Evolutionary conservation across 2,113 vertebrate species (phyloP).

Genomic region (Corythornis madagascariensis): DNA sequence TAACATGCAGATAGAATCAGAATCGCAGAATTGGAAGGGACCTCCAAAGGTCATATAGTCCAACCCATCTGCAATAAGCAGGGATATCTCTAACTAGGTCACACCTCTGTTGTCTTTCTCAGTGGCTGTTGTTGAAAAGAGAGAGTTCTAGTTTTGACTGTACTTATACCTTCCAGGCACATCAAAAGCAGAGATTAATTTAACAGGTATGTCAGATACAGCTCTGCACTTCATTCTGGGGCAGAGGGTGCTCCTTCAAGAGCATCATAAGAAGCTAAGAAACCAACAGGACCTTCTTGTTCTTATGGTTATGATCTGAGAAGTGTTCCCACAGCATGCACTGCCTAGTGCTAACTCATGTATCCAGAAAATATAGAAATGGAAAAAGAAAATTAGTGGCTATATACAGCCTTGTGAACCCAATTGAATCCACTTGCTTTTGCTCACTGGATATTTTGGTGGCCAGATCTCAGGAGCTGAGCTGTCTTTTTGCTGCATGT

Average conservation of each 20-base stretch:
- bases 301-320: not conserved
- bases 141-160: not conserved
- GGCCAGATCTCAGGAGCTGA: not conserved
- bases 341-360: not conserved
- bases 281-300: not conserved
- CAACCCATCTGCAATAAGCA: too few species aligned
- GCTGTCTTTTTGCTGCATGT: not conserved
- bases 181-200: not conserved
- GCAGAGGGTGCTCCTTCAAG: not conserved
- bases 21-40: too few species aligned
- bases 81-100: too few species aligned
- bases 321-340: not conserved
- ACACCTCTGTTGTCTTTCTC: not conserved
- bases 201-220: not conserved
- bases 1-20: not conserved
- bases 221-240: rapidly evolving
- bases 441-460: not conserved
- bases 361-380: not conserved
- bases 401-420: not conserved
- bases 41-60: too few species aligned
- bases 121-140: not conserved
- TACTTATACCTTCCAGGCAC: not conserved
- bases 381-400: not conserved
- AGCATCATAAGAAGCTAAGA: not conserved
- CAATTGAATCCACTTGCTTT: not conserved